Evolutionary conservation across 1,140 invertebrate species (phyloP), one percentile per base, ranked within the genome.

Genomic region (Cotesia chilonis): DNA sequence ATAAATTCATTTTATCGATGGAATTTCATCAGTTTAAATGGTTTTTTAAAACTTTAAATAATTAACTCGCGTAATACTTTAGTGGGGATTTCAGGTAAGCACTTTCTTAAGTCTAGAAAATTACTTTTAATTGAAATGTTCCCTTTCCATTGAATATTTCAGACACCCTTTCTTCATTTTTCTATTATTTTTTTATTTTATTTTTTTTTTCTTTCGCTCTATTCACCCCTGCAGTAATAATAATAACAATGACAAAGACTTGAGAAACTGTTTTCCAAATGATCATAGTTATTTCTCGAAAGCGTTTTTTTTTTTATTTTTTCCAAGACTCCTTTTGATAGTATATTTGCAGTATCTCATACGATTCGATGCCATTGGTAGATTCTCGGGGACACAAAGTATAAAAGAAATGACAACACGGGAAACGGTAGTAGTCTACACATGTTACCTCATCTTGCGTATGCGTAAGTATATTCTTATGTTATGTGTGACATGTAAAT

Each of bases 91-190:
- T 71, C 74, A 74, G 68, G 68, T 68, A 52, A 57, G 6, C 41
- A 69, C 70, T 74, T 75, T 68, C 28, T 67, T 75, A 77, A 77
- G 74, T 76, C 61, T 41, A 60, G 0, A 37, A 65, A 20, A 82
- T 83, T 82, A 85, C 74, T 82, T 85, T 85, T 85, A 85, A 85
- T 85, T 85, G 83, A 85, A 85, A 67, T 20, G 6, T 52, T 54
- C 37, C n/a, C 35, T 38, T 37, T 83, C 77, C 69, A 71, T 75
- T 75, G 84, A 80, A 83, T 85, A 84, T 85, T 84, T 84, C 78
- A 75, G 71, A 35, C 61, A 66, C 47, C 64, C 61, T 51, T 28
- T 54, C 36, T 59, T 64, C 41, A 47, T 47, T 66, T 41, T 17
- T 60, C 17, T 60, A 10, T 20, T 60, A 14, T 10, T 60, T 60